Base-by-base conservation (phyloP, 1,140 invertebrate species). In the Lordiphosa collinella region DNA sequence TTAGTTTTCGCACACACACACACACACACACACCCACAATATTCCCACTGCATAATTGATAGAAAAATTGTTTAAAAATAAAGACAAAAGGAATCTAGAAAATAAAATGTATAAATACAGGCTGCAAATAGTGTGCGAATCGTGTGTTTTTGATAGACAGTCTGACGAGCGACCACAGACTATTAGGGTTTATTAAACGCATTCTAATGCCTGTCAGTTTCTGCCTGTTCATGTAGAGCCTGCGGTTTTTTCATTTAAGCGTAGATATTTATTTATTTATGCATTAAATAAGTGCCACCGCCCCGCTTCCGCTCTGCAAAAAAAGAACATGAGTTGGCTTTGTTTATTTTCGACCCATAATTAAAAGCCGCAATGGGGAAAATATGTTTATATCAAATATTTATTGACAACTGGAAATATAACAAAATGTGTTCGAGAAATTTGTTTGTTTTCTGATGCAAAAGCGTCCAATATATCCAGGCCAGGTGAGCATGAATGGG, bases 111-210 rank as follows among this genome's bases (percentile, higher is more conserved):
- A n/a, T n/a, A n/a, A n/a, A n/a, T n/a, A n/a, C n/a, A 34, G 29
- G 55, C 35, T 44, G 32, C 36, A 40, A 59, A 59, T 51, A 48
- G 16, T 12, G 14, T 34, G 11, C 13, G n/a, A 71, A 69, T 60
- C 22, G 59, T 35, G 51, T 61, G 58, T 38, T 61, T 53, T 25
- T 64, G 65, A 65, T 59, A 54, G 63, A 72, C 46, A 67, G 47
- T 32, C 46, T 48, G 58, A 38, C 37, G 43, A 29, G 55, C 52
- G 40, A 64, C 76, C 76, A 53, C 76, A 76, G 41, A 60, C 71
- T 80, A 80, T 84, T 80, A 68, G 72, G 67, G 78, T 80, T 63
- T 80, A 80, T 80, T 84, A 78, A 78, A 62, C 78, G 54, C 63
- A 41, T 72, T 72, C 76, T 84, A 80, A 80, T 84, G 72, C 46